Conservation (phyloP, 2,113 vertebrate species). For the Zosterops borbonicus region DNA sequence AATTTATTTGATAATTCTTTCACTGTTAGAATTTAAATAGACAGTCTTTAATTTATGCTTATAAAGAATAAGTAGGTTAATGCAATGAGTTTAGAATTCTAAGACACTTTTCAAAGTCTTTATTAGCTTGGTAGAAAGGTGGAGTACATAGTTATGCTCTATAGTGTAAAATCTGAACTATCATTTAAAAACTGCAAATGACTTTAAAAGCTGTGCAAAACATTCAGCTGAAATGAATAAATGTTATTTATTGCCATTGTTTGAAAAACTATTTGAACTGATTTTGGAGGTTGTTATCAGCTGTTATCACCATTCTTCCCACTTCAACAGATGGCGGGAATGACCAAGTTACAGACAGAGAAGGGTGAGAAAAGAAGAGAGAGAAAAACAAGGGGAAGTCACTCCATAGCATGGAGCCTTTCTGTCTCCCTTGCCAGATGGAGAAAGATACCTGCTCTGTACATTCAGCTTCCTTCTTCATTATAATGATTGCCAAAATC, state of each 20-base stretch:
- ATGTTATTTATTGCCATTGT: not conserved
- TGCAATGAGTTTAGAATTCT: not conserved
- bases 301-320: not conserved
- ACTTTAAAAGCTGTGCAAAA: not conserved
- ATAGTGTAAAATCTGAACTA: not conserved
- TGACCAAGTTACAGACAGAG: not conserved
- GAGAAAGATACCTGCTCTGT: not conserved
- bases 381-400: not conserved
- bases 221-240: not conserved
- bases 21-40: not conserved
- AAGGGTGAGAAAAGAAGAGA: not conserved
- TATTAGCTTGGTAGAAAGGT: not conserved
- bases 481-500: not conserved
- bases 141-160: not conserved
- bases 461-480: not conserved
- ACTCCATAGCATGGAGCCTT: not conserved
- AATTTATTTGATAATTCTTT: not conserved
- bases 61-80: not conserved
- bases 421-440: not conserved
- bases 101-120: not conserved
- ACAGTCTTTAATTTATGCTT: not conserved
- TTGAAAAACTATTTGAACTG: not conserved
- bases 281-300: not conserved
- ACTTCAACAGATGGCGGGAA: not conserved
- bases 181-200: not conserved